These are phyloP conservation scores for Drosophila bunnanda DNA, from an alignment of 2,888 invertebrate species.

Conservation along the genomic window DNA sequence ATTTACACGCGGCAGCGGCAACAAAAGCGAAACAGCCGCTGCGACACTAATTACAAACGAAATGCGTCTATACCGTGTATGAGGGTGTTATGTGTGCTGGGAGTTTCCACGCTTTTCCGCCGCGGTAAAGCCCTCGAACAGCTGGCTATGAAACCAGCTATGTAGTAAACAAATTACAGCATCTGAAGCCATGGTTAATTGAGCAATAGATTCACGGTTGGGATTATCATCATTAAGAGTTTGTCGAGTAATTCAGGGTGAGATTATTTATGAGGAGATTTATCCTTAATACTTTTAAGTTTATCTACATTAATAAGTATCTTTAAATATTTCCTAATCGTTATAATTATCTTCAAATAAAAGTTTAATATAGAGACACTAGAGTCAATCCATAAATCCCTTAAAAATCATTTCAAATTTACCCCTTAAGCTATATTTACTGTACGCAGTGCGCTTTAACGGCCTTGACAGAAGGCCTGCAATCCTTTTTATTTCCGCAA, in stretches of 20 bases:
- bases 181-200: slow-evolving; percentile 21
- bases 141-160: slow-evolving; percentile 18
- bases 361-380: background rate
- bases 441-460: slow-evolving; percentile 49
- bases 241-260: background rate
- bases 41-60: slow-evolving; percentile 78
- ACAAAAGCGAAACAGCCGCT: slow-evolving; percentile 74
- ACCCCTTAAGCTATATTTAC: slow-evolving; percentile 54
- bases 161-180: slow-evolving; percentile 20
- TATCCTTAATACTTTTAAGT: background rate
- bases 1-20: slow-evolving; percentile 63
- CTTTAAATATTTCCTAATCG: background rate
- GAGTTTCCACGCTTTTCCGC: background rate
- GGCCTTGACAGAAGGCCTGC: slow-evolving; percentile 54
- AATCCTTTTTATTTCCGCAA: slow-evolving; percentile 62
- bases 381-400: background rate
- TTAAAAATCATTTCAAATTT: slow-evolving; percentile 4
- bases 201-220: slow-evolving; percentile 18
- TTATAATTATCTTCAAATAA: background rate
- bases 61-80: slow-evolving; percentile 43
- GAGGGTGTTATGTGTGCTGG: slow-evolving; percentile 4
- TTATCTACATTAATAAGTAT: background rate
- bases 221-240: background rate
- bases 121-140: slow-evolving; percentile 38
- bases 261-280: background rate